Evolutionary conservation across 2,113 vertebrate species (phyloP), one percentile per base, ranked within the genome.

Genomic region (Sapajus apella): DNA sequence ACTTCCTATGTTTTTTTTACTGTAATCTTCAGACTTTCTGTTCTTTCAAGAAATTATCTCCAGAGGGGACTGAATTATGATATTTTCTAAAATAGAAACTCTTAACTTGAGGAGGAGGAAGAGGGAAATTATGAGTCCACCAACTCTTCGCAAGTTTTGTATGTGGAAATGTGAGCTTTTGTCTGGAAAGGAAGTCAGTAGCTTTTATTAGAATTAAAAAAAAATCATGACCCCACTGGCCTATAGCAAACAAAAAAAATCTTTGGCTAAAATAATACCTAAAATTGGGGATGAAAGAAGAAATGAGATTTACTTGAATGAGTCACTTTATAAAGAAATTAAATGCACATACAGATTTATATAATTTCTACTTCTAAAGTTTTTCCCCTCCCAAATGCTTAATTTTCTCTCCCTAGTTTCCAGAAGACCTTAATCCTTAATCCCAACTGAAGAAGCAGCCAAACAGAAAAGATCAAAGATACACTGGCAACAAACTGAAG

Each of bases 401-500:
- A 50, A 89, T 40, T 92, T 95, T 92, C 37, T 89, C 21, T 68
- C 52, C 27, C 43, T 87, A 30, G 18, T 92, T 83, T 97, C 52
- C 61, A 92, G 79, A 72, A 77, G 9, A 77, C 27, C 4, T 82
- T 56, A 95, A 77, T 94, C 68, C 43, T 96, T 84, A 82, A 86
- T 73, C 32, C 21, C n/a, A 95, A 56, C 80, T n/a, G 45, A 96
- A 97, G 58, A 97, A 97, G 82, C 1, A 50, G 89, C 61, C 75
- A 94, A 90, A 91, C 56, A 93, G 50, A 93, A 91, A 91, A 92
- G 61, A 83, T 72, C 58, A 95, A 95, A 97, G 92, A 58, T 79
- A 96, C 96, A 91, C 47, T 80, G 92, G 96, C 97, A 96, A 93
- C 96, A 98, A 98, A 98, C 90, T 86, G 94, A 98, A 97, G 76